phyloP scores from a whole-genome alignment of 30 jellyfish, hydroid and myxozoan species.

The Nemopilema nomurai region DNA sequence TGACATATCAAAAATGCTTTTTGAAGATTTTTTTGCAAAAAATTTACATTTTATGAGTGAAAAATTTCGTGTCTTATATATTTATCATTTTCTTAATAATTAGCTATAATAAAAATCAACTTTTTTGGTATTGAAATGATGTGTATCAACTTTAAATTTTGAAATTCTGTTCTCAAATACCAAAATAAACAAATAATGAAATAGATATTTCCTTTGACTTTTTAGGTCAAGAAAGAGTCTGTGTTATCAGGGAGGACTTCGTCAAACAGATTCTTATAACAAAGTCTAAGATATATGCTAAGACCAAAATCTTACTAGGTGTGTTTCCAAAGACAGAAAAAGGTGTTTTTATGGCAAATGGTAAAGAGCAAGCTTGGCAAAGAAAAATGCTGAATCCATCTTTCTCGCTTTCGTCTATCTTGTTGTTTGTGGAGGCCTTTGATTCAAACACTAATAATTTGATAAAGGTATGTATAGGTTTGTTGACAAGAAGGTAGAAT shows the following conservation, averaged over 20 bases:
- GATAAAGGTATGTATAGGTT: conserved; percentile 5
- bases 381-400: conserved; percentile 64
- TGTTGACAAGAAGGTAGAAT: too few relatives aligned
- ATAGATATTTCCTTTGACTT: not conserved
- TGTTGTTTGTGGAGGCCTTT: conserved; percentile 31
- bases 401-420: conserved; percentile 42
- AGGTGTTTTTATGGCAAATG: conserved; percentile 50
- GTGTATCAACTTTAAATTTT: too few relatives aligned
- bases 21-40: too few relatives aligned
- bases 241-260: conserved; percentile 19
- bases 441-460: conserved; percentile 7
- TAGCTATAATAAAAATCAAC: too few relatives aligned
- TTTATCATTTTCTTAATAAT: too few relatives aligned
- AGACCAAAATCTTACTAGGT: not conserved
- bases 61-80: too few relatives aligned
- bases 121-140: too few relatives aligned
- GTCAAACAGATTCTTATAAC: conserved; percentile 4
- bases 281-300: not conserved
- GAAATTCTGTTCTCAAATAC: too few relatives aligned
- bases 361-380: conserved; percentile 70
- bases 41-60: too few relatives aligned
- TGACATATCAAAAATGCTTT: too few relatives aligned
- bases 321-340: conserved; percentile 13
- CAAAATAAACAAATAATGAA: not conserved
- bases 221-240: not conserved